Percentiles rank a stretch among this genome's conserved stretches.
Evolutionary conservation across 2,888 invertebrate genomes (phyloP).

Genomic region (Therioaphis trifolii): DNA sequence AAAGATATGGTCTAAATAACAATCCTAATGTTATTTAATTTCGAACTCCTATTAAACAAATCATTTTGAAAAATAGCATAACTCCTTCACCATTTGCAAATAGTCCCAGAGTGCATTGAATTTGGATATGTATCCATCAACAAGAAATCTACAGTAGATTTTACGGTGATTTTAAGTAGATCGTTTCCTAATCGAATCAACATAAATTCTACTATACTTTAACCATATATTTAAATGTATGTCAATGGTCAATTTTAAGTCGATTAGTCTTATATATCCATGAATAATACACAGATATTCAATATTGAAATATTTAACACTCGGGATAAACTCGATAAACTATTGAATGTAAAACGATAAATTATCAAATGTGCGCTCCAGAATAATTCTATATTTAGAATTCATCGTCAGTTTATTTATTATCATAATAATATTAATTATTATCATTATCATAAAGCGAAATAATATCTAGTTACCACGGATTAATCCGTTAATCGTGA

Average conservation of each 20-base stretch:
- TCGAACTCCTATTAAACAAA: too few species aligned
- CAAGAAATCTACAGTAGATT: constrained; percentile 13
- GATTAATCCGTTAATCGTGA: too few species aligned
- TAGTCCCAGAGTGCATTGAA: not conserved
- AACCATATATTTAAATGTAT: not conserved
- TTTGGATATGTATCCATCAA: not conserved
- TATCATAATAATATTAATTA: too few species aligned
- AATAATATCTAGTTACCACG: too few species aligned
- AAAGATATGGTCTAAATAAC: too few species aligned
- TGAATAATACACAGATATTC: constrained; percentile 11
- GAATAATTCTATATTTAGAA: too few species aligned
- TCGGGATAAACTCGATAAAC: too few species aligned
- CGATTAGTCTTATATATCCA: not conserved
- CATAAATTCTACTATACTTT: not conserved
- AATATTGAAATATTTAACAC: too few species aligned
- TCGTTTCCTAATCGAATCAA: constrained; percentile 3
- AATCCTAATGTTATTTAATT: not conserved
- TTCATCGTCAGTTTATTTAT: too few species aligned
- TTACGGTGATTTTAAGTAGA: constrained; percentile 4
- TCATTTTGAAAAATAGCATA: not conserved
- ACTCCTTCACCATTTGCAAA: not conserved
- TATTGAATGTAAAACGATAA: too few species aligned
- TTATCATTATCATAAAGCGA: too few species aligned
- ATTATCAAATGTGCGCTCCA: too few species aligned
- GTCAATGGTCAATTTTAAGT: constrained; percentile 5